Evolutionary conservation across 2,797 vertebrate species (phyloP).

Genomic region (Tamandua tetradactyla): DNA sequence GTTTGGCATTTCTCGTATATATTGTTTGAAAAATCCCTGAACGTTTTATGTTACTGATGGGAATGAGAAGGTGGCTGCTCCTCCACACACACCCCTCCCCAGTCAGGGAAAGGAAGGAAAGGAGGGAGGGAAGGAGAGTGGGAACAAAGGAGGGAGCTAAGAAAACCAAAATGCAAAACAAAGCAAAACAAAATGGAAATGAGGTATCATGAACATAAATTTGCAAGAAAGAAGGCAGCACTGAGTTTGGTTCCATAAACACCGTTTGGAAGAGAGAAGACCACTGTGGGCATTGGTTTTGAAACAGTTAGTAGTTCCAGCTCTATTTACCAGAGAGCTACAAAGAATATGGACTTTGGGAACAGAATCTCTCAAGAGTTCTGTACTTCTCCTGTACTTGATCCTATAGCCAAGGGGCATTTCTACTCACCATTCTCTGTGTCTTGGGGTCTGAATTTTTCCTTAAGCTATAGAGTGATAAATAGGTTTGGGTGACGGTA

Average conservation of each 20-base stretch:
- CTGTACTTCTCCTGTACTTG: neutral
- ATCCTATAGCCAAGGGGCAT: neutral
- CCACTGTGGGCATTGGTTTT: neutral
- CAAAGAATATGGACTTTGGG: neutral
- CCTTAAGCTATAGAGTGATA: neutral
- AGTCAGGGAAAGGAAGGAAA: no score
- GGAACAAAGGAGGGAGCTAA: no score
- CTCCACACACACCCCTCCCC: accelerated
- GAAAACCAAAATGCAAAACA: no score
- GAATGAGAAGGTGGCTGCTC: neutral
- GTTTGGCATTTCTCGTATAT: neutral
- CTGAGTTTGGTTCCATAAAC: neutral
- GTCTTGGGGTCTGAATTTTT: neutral
- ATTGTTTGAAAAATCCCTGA: neutral
- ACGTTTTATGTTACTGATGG: neutral
- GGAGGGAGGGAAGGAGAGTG: no score
- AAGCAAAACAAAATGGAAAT: neutral
- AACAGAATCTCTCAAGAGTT: neutral
- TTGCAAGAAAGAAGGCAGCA: neutral
- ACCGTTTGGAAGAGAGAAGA: neutral
- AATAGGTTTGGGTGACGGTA: neutral
- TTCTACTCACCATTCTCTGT: neutral
- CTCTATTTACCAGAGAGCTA: neutral
- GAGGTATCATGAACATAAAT: neutral
- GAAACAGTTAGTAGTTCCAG: neutral